A percentile compares a stretch with the other conserved stretches of the same genome.
Evolutionary conservation across 2,888 invertebrate genomes (phyloP).

Genomic region (Ectropis crepuscularia): DNA sequence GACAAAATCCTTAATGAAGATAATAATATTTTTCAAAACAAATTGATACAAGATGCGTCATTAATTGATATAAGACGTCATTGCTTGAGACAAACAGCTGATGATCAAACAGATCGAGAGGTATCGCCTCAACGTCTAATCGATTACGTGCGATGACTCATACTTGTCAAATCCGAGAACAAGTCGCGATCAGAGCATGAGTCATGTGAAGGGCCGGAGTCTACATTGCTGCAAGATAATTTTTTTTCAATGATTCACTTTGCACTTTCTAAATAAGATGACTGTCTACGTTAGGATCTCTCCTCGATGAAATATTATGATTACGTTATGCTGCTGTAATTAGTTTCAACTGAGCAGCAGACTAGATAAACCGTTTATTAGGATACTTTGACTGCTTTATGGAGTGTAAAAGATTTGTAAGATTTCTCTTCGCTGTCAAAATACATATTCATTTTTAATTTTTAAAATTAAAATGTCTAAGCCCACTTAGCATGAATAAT

Average conservation of each 20-base stretch:
- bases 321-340: slow-evolving; percentile 26
- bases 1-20: no score
- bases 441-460: neutral
- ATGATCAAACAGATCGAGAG: slow-evolving; percentile 17
- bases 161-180: slow-evolving; percentile 38
- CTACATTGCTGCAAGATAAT: neutral
- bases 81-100: slow-evolving; percentile 6
- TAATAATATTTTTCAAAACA: no score
- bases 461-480: no score
- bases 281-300: slow-evolving; percentile 14
- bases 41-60: neutral
- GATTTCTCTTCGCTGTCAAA: slow-evolving; percentile 9
- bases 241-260: slow-evolving; percentile 15
- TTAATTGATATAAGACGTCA: slow-evolving; percentile 7
- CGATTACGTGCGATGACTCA: slow-evolving; percentile 38
- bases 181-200: slow-evolving; percentile 30
- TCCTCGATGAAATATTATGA: slow-evolving; percentile 36
- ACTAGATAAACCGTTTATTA: neutral
- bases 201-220: slow-evolving; percentile 29
- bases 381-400: slow-evolving; percentile 12
- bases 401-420: slow-evolving; percentile 14
- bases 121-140: slow-evolving; percentile 19
- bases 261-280: slow-evolving; percentile 14
- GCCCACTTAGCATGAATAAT: no score
- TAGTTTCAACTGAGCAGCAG: slow-evolving; percentile 12